Evolutionary conservation across 1,140 invertebrate genomes (phyloP).

Genomic region (Spodoptera litura): DNA sequence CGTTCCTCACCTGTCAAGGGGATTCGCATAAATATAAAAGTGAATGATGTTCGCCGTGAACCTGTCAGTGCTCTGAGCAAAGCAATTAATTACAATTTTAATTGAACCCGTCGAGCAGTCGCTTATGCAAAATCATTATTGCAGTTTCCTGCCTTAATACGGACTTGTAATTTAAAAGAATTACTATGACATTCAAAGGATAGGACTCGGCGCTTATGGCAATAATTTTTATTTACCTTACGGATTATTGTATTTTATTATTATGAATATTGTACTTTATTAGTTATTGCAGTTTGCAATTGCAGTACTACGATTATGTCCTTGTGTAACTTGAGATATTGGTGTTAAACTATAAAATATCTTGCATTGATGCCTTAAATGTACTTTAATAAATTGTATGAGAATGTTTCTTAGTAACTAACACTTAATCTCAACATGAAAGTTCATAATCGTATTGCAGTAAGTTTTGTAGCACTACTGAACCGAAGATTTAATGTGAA

Average conservation of each 20-base stretch:
- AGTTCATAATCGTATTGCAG: slow-evolving; percentile 18
- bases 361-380: slow-evolving; percentile 20
- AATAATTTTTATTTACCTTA: slow-evolving; percentile 30
- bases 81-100: slow-evolving; percentile 84
- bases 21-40: slow-evolving; percentile 81
- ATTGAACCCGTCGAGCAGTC: slow-evolving; percentile 74
- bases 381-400: slow-evolving; percentile 16
- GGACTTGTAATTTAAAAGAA: slow-evolving; percentile 42
- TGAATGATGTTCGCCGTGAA: slow-evolving; percentile 76
- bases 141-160: slow-evolving; percentile 39
- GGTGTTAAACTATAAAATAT: slow-evolving; percentile 28
- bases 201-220: slow-evolving; percentile 14
- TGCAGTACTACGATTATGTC: slow-evolving; percentile 36
- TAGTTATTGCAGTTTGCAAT: slow-evolving; percentile 16
- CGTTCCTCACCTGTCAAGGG: slow-evolving; percentile 73
- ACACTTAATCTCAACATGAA: slow-evolving; percentile 28
- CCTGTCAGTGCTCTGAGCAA: slow-evolving; percentile 70
- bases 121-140: slow-evolving; percentile 62
- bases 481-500: neutral
- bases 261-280: slow-evolving; percentile 37
- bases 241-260: slow-evolving; percentile 38
- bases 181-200: slow-evolving; percentile 32
- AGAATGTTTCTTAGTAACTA: slow-evolving; percentile 32
- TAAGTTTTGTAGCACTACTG: slow-evolving; percentile 16
- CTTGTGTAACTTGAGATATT: slow-evolving; percentile 23